A percentile compares a stretch with the other conserved stretches of the same genome.
Evolutionary conservation across 2,888 invertebrate genomes (phyloP).

Genomic region (Polyommatus iphigenia): DNA sequence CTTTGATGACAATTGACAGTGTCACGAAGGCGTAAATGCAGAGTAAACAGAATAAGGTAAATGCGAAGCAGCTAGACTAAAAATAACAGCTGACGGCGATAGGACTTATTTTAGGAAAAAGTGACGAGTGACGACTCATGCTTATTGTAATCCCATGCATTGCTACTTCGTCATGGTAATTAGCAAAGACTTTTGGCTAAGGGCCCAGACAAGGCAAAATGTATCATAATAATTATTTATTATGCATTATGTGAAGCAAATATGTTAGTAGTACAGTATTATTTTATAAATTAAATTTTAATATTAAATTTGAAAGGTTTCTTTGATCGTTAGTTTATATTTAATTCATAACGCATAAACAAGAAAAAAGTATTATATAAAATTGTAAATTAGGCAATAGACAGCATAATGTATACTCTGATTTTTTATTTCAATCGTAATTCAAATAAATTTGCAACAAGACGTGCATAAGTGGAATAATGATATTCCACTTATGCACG

Average conservation of each 20-base stretch:
- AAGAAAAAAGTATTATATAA: not conserved
- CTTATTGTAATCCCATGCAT: not conserved
- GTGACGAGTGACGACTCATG: too few relatives aligned
- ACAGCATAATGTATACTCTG: not conserved
- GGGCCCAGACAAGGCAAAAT: not conserved
- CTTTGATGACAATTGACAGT: too few relatives aligned
- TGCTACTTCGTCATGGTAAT: not conserved
- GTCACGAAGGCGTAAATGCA: too few relatives aligned
- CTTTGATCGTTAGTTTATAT: not conserved
- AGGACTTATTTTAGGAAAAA: too few relatives aligned
- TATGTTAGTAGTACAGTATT: slow-evolving; percentile 18
- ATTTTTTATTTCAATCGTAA: not conserved
- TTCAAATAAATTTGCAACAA: too few relatives aligned
- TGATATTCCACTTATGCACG: too few relatives aligned
- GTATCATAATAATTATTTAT: not conserved
- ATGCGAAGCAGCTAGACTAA: too few relatives aligned
- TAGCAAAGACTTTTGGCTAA: not conserved
- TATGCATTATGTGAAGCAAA: not conserved
- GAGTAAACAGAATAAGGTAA: too few relatives aligned
- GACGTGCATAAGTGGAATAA: too few relatives aligned
- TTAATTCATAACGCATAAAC: not conserved
- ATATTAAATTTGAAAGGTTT: not conserved
- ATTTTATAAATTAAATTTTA: slow-evolving; percentile 8
- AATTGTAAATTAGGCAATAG: not conserved
- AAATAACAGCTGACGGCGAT: too few relatives aligned